Evolutionary conservation across 2,797 vertebrate species (phyloP).

Genomic region (Anableps anableps): DNA sequence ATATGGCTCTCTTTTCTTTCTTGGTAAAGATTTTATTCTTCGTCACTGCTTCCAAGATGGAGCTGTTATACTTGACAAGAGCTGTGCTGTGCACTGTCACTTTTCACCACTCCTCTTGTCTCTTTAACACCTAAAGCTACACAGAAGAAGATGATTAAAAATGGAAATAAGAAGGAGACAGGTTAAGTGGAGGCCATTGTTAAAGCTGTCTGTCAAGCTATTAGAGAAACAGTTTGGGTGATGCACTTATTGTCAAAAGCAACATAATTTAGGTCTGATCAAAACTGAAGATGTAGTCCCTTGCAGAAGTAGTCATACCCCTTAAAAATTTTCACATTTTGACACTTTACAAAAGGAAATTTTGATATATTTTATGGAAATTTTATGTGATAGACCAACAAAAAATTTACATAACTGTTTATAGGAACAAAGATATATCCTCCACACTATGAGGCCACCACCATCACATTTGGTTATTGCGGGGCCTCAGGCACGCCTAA

Average conservation of each 20-base stretch:
- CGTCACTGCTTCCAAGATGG: neutral
- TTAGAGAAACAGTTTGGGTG: neutral
- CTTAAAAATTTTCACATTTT: neutral
- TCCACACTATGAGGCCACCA: neutral
- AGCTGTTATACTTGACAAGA: neutral
- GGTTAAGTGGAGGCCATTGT: neutral
- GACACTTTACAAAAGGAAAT: neutral
- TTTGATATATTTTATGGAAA: neutral
- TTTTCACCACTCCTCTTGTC: neutral
- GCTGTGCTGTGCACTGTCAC: neutral
- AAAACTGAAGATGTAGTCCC: neutral
- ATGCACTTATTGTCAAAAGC: neutral
- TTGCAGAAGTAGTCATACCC: neutral
- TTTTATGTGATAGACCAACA: neutral
- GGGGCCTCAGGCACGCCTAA: neutral
- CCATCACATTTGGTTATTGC: neutral
- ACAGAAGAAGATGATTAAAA: neutral
- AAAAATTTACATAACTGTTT: neutral
- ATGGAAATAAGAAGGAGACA: neutral
- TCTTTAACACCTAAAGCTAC: neutral
- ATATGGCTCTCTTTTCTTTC: constrained; percentile 11
- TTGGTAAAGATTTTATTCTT: neutral
- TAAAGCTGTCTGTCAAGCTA: neutral
- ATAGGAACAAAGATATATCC: neutral
- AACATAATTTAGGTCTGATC: neutral